Evolutionary conservation across 2,888 invertebrate genomes (phyloP).

Genomic region (Oligia strigilis): DNA sequence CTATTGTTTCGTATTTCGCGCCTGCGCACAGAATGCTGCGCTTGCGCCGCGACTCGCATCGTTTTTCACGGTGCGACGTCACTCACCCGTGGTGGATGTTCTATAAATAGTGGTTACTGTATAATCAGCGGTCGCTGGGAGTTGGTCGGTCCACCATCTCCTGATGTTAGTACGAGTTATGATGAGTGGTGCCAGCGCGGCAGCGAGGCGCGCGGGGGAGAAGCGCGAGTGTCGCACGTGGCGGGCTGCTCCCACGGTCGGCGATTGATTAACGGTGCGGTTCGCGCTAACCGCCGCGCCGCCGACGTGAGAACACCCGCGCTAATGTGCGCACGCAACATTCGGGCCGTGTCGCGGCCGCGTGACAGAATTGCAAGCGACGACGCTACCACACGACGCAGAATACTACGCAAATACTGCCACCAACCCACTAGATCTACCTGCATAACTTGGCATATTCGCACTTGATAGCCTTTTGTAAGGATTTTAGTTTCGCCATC

Average conservation of each 20-base stretch:
- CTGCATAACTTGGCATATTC: neutral
- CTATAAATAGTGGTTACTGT: constrained; percentile 71
- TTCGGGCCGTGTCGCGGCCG: constrained; percentile 76
- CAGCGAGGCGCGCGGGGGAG: neutral
- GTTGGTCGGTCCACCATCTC: neutral
- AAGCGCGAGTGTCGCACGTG: constrained; percentile 69
- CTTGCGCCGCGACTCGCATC: constrained; percentile 60
- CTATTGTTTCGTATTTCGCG: constrained; percentile 89
- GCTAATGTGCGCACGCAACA: constrained; percentile 75
- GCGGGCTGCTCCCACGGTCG: constrained; percentile 80
- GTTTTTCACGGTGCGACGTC: constrained; percentile 69
- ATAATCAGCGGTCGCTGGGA: constrained; percentile 18
- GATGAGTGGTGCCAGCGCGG: neutral
- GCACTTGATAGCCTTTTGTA: neutral
- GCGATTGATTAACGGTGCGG: constrained; percentile 83
- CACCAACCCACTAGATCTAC: constrained; percentile 8
- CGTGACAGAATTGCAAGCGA: constrained; percentile 78
- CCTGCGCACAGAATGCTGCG: constrained; percentile 77
- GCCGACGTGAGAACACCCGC: constrained; percentile 78
- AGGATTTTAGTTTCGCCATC: neutral
- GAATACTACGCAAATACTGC: constrained; percentile 19
- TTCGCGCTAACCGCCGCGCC: constrained; percentile 74
- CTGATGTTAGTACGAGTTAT: constrained; percentile 2
- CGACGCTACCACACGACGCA: constrained; percentile 40
- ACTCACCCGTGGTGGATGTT: constrained; percentile 70